Conservation (phyloP, 92 coral and sea anemone genomes). For the Zoanthus sociatus region DNA sequence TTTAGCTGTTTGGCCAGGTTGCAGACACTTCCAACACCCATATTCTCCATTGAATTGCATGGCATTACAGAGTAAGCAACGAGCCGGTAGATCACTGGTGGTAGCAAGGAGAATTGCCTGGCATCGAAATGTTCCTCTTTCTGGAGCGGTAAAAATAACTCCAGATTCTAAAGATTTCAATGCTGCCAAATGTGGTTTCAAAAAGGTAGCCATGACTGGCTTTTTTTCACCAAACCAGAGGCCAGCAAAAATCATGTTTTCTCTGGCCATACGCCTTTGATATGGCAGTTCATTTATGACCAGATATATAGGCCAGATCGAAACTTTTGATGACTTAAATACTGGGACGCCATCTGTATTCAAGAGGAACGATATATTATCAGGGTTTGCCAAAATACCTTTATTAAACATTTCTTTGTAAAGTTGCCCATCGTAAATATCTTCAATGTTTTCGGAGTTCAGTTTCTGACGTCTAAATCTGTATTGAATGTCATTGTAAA, state of each 20-base stretch:
- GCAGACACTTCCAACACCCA: constrained; percentile 9
- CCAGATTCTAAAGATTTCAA: constrained; percentile 50
- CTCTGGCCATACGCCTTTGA: constrained; percentile 44
- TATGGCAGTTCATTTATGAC: constrained; percentile 62
- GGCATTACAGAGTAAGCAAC: constrained; percentile 31
- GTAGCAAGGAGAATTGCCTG: constrained; percentile 51
- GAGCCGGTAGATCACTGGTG: constrained; percentile 54
- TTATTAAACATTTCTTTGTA: constrained; percentile 33
- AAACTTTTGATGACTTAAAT: constrained; percentile 52
- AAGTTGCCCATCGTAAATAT: constrained; percentile 58
- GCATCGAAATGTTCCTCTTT: not conserved
- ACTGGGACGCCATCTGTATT: constrained; percentile 62
- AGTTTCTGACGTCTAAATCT: no score
- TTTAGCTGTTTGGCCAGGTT: no score
- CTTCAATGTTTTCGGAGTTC: not conserved
- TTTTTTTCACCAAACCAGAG: constrained; percentile 60
- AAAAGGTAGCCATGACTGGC: constrained; percentile 54
- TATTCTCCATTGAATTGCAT: constrained; percentile 56
- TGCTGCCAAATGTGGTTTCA: constrained; percentile 53
- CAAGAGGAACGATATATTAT: constrained; percentile 45
- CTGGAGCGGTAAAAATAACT: constrained; percentile 13
- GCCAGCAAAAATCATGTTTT: constrained; percentile 64
- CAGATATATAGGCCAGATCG: constrained; percentile 58
- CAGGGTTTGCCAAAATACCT: constrained; percentile 27
- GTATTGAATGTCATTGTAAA: no score